These are phyloP conservation scores for Porites cylindrica DNA, from an alignment of 92 coral and sea anemone species.

Conservation along the genomic window DNA sequence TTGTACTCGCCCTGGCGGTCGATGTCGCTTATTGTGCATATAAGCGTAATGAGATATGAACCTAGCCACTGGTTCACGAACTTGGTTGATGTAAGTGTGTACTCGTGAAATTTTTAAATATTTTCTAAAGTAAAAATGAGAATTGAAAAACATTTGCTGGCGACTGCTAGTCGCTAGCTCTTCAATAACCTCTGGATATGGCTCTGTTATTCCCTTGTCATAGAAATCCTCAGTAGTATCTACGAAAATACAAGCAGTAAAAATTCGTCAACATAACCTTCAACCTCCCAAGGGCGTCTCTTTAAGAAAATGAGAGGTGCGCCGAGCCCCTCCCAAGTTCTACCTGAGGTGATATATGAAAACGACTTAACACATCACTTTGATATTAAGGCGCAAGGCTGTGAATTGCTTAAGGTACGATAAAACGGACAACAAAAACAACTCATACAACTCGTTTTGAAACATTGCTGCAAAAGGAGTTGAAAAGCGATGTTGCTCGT, in stretches of 20 bases:
- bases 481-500: too few species aligned
- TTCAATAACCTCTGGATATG: conserved; percentile 52
- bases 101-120: conserved; percentile 35
- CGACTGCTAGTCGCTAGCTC: neutral
- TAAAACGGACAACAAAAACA: too few species aligned
- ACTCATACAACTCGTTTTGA: too few species aligned
- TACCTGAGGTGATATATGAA: too few species aligned
- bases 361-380: too few species aligned
- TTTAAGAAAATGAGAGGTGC: too few species aligned
- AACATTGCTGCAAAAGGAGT: too few species aligned
- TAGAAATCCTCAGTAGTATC: conserved; percentile 72
- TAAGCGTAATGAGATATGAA: conserved; percentile 76
- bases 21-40: conserved; percentile 42
- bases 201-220: conserved; percentile 44
- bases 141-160: conserved; percentile 31
- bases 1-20: conserved; percentile 48
- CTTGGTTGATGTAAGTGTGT: conserved; percentile 72
- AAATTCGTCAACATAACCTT: neutral
- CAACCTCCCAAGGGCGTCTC: neutral
- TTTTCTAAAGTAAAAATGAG: conserved; percentile 77
- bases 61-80: conserved; percentile 74
- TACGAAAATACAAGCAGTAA: neutral
- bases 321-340: too few species aligned
- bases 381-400: too few species aligned
- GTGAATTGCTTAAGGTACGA: too few species aligned